Conservation (phyloP, 2,888 invertebrate genomes). For the Quadroppia sp. region DNA sequence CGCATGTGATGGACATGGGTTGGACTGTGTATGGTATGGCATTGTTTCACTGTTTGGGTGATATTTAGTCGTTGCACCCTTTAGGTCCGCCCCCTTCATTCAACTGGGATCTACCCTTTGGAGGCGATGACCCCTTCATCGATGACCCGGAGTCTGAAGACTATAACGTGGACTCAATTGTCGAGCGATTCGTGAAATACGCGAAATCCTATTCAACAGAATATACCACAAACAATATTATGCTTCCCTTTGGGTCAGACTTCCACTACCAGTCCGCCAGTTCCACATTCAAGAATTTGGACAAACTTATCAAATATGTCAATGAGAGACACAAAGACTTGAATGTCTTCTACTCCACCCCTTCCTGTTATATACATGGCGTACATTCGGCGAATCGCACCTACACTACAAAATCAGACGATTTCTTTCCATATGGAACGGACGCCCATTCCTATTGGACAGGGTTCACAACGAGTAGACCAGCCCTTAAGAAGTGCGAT, state of each 20-base stretch:
- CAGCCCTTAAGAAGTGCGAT: slow-evolving; percentile 53
- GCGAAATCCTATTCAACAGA: background rate
- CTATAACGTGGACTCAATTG: background rate
- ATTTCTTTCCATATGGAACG: slow-evolving; percentile 88
- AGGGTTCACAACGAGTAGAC: slow-evolving; percentile 72
- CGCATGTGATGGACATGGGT: background rate
- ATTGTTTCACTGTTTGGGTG: background rate
- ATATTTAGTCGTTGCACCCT: too few relatives aligned
- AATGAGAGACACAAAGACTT: slow-evolving; percentile 50
- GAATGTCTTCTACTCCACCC: slow-evolving; percentile 63
- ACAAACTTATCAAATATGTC: slow-evolving; percentile 75
- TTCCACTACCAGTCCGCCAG: slow-evolving; percentile 57
- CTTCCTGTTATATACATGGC: slow-evolving; percentile 59
- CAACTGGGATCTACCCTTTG: background rate
- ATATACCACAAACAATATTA: slow-evolving; percentile 25
- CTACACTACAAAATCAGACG: slow-evolving; percentile 60
- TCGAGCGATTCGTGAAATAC: background rate
- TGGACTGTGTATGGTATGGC: background rate
- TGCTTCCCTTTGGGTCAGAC: slow-evolving; percentile 35
- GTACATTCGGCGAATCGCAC: slow-evolving; percentile 56
- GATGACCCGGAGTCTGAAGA: slow-evolving; percentile 27
- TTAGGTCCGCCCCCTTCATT: too few relatives aligned
- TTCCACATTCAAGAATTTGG: slow-evolving; percentile 66
- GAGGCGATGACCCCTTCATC: background rate
- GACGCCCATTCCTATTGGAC: slow-evolving; percentile 87